A percentile compares a stretch with the other conserved stretches of the same genome.
Conservation (phyloP, 2,888 invertebrate genomes). For the Autographa gamma region DNA sequence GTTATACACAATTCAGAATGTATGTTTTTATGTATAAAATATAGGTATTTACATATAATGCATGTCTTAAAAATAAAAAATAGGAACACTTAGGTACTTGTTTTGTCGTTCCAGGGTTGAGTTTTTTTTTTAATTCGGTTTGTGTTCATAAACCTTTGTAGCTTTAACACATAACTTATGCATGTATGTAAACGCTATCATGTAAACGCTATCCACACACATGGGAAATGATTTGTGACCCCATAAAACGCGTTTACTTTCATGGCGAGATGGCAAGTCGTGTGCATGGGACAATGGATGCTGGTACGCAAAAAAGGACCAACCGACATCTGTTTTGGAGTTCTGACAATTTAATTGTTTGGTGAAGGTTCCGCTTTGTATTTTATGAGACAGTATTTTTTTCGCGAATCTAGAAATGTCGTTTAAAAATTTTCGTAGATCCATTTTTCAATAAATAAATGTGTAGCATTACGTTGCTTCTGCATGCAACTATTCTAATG, state of each 20-base stretch:
- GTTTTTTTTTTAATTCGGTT: neutral
- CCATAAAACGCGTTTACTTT: conserved; percentile 69
- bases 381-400: neutral
- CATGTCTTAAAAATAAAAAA: too few relatives aligned
- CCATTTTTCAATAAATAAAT: too few relatives aligned
- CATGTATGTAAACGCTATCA: conserved; percentile 58
- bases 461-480: too few relatives aligned
- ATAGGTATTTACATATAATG: too few relatives aligned
- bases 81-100: too few relatives aligned
- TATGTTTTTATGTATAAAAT: too few relatives aligned
- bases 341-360: conserved; percentile 2
- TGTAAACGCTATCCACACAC: conserved; percentile 59
- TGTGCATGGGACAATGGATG: conserved; percentile 52
- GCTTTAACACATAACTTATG: conserved; percentile 57
- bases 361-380: neutral
- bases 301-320: neutral
- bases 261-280: conserved; percentile 55
- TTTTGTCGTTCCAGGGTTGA: too few relatives aligned
- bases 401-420: too few relatives aligned
- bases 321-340: neutral
- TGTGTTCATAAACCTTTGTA: neutral
- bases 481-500: too few relatives aligned
- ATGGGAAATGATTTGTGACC: conserved; percentile 71
- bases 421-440: too few relatives aligned
- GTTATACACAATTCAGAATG: too few relatives aligned